These are phyloP conservation scores for Melitaea athalia DNA, from an alignment of 2,888 invertebrate genomes.

Conservation along the genomic window DNA sequence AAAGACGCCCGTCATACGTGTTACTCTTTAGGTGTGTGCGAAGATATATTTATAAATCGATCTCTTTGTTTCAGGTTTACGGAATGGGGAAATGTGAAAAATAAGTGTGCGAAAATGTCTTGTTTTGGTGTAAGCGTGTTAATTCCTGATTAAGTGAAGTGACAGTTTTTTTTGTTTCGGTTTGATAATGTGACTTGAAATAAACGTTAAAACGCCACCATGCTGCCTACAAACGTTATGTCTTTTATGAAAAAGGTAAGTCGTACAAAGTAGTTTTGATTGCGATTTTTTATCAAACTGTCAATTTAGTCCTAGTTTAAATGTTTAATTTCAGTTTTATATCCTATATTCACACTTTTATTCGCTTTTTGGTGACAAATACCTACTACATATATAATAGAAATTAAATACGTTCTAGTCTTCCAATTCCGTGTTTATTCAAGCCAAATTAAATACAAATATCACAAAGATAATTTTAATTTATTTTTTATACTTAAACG, in stretches of 20 bases:
- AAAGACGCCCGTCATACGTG: background rate
- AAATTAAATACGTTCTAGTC: no score
- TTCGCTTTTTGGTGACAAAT: no score
- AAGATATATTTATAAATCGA: constrained; percentile 11
- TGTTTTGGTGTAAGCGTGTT: constrained; percentile 66
- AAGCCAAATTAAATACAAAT: no score
- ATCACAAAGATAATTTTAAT: no score
- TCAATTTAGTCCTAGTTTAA: background rate
- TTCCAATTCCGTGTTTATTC: no score
- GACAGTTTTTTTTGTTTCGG: constrained; percentile 23
- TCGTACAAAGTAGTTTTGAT: constrained; percentile 40
- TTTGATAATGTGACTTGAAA: constrained; percentile 46
- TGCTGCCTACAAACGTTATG: constrained; percentile 95
- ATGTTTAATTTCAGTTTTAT: no score
- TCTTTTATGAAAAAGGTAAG: constrained; percentile 96
- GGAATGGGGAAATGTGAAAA: constrained; percentile 28
- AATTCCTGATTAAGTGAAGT: constrained; percentile 66
- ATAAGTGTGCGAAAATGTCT: constrained; percentile 58
- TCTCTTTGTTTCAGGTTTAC: constrained; percentile 46
- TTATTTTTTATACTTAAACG: no score
- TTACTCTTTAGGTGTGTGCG: no score
- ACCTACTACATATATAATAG: no score
- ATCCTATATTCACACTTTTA: no score
- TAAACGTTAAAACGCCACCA: constrained; percentile 75
- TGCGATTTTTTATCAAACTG: background rate